These are phyloP conservation scores for Periphyllus acericola DNA, from an alignment of 2,888 invertebrate species.

Conservation along the genomic window DNA sequence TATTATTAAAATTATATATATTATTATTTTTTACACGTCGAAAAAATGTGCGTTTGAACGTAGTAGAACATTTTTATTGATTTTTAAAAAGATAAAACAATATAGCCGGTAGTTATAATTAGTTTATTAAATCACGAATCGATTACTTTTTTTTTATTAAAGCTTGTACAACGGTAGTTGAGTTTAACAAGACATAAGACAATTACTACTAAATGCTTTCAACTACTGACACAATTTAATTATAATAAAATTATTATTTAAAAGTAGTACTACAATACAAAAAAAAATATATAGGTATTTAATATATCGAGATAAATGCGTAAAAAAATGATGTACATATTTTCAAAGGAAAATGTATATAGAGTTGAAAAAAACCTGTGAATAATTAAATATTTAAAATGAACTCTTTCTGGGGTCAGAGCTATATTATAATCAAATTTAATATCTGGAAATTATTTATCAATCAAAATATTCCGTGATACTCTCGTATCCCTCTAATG, in stretches of 20 bases:
- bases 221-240: neutral
- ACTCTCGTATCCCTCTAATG: too few relatives aligned
- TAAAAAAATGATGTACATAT: neutral
- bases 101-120: neutral
- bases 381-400: constrained; percentile 20
- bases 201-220: neutral
- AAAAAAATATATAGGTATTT: neutral
- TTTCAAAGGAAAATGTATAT: neutral
- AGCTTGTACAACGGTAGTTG: neutral
- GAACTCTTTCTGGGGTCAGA: neutral
- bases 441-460: too few relatives aligned
- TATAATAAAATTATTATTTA: neutral
- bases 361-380: neutral
- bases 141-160: neutral
- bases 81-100: neutral
- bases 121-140: neutral
- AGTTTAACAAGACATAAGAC: neutral
- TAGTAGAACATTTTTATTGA: neutral
- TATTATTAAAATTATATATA: too few relatives aligned
- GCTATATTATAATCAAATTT: too few relatives aligned
- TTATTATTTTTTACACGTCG: too few relatives aligned
- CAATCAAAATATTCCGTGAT: too few relatives aligned
- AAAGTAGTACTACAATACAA: neutral
- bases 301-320: neutral
- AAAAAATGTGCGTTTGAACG: too few relatives aligned